Conservation (phyloP, 2,797 vertebrate genomes). For the Myotis daubentonii region DNA sequence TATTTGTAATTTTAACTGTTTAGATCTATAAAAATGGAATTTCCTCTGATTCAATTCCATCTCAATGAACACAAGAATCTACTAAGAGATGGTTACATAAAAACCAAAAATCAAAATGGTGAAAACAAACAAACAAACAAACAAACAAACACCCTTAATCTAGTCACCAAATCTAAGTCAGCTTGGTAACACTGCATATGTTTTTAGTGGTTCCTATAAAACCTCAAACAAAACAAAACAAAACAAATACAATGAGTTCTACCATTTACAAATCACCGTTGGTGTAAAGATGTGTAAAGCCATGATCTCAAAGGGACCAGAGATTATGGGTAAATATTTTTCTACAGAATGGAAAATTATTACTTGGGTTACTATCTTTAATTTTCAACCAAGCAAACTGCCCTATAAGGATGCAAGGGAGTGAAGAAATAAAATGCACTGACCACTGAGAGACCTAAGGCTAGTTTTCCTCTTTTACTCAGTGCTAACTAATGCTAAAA, state of each 20-base stretch:
- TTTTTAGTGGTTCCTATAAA: neutral
- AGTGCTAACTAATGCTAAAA: neutral
- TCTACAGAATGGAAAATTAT: neutral
- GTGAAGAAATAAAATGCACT: neutral
- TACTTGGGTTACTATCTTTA: neutral
- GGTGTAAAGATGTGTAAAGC: neutral
- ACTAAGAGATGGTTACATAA: neutral
- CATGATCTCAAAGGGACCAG: neutral
- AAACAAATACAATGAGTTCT: neutral
- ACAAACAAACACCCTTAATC: neutral
- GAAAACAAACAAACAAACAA: neutral
- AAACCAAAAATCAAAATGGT: neutral
- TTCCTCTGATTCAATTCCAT: neutral
- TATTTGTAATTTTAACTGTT: slow-evolving; percentile 11
- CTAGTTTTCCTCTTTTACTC: neutral
- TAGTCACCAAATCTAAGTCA: slow-evolving; percentile 11
- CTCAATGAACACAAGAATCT: neutral
- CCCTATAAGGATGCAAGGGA: neutral
- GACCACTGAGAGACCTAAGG: neutral
- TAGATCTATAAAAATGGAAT: neutral
- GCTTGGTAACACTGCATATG: neutral
- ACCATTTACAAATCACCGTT: neutral
- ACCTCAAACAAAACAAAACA: neutral
- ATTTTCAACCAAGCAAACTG: slow-evolving; percentile 9
- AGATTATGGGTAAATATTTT: neutral